These are phyloP conservation scores for Musca vetustissima DNA, from an alignment of 1,140 invertebrate genomes.

Conservation along the genomic window DNA sequence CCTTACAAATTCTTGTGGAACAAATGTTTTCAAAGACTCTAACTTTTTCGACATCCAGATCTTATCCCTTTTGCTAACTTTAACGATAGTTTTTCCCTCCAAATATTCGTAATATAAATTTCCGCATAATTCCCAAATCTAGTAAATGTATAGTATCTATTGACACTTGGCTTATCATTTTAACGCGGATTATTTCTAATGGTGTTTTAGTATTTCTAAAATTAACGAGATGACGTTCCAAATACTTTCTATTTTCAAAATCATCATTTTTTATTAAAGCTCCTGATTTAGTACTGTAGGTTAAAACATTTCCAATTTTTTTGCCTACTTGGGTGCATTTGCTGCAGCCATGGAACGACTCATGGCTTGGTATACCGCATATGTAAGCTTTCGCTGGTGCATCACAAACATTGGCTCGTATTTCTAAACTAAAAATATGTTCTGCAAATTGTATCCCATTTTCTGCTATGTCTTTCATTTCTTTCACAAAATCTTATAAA, in stretches of 20 bases:
- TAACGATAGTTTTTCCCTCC: slow-evolving; percentile 14
- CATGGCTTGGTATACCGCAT: slow-evolving; percentile 8
- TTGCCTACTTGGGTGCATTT: slow-evolving; percentile 26
- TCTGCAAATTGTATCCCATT: no score
- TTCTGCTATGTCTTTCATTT: not conserved
- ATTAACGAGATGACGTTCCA: slow-evolving; percentile 19
- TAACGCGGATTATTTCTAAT: slow-evolving; percentile 28
- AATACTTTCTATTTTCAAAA: slow-evolving; percentile 23
- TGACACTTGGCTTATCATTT: slow-evolving; percentile 27
- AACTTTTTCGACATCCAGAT: slow-evolving; percentile 28
- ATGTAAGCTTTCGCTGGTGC: slow-evolving; percentile 23
- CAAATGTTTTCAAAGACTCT: slow-evolving; percentile 12
- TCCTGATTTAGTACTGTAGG: slow-evolving; percentile 20
- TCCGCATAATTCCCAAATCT: slow-evolving; percentile 30
- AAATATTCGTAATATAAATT: slow-evolving; percentile 26
- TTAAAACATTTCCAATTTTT: slow-evolving; percentile 27
- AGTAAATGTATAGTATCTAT: slow-evolving; percentile 32
- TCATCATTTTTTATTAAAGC: slow-evolving; percentile 5
- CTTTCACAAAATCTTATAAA: not conserved
- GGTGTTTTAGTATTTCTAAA: slow-evolving; percentile 27
- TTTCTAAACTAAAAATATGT: no score
- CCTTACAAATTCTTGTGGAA: slow-evolving; percentile 23
- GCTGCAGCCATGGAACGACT: slow-evolving; percentile 25
- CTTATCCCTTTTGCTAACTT: slow-evolving; percentile 5
- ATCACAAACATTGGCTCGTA: slow-evolving; percentile 23